Evolutionary conservation across 2,888 invertebrate genomes (phyloP).

Genomic region (Drosophila colorata): DNA sequence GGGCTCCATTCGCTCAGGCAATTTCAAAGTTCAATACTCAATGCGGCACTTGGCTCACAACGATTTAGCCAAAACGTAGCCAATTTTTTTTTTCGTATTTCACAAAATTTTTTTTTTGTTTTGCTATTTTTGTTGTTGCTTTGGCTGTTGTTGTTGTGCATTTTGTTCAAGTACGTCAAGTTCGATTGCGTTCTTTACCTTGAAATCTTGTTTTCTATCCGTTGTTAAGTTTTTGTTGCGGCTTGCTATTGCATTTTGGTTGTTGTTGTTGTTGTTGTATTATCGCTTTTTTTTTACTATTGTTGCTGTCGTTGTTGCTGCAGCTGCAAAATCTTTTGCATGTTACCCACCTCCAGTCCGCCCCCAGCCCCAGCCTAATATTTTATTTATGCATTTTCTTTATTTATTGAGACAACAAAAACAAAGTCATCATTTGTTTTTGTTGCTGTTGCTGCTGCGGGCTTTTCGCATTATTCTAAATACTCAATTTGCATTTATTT

Average conservation of each 20-base stretch:
- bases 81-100: slow-evolving; percentile 65
- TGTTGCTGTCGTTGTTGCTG: slow-evolving; percentile 42
- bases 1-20: slow-evolving; percentile 26
- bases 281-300: slow-evolving; percentile 8
- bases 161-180: slow-evolving; percentile 81
- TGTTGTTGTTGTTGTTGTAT: slow-evolving; percentile 27
- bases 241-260: slow-evolving; percentile 57
- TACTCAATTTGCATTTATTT: slow-evolving; percentile 77
- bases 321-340: slow-evolving; percentile 79
- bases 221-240: slow-evolving; percentile 69
- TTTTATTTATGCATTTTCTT: slow-evolving; percentile 75
- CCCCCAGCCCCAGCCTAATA: slow-evolving; percentile 56
- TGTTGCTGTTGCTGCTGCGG: slow-evolving; percentile 31
- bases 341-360: slow-evolving; percentile 35
- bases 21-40: slow-evolving; percentile 47
- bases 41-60: slow-evolving; percentile 48
- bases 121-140: slow-evolving; percentile 25
- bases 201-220: slow-evolving; percentile 81
- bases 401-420: slow-evolving; percentile 70
- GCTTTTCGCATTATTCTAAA: slow-evolving; percentile 70
- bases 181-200: slow-evolving; percentile 82
- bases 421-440: slow-evolving; percentile 59
- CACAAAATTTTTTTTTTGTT: slow-evolving; percentile 18
- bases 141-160: slow-evolving; percentile 64
- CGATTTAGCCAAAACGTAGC: slow-evolving; percentile 68